Evolutionary conservation across 1,140 invertebrate genomes (phyloP).

Genomic region (Drosophila littoralis): DNA sequence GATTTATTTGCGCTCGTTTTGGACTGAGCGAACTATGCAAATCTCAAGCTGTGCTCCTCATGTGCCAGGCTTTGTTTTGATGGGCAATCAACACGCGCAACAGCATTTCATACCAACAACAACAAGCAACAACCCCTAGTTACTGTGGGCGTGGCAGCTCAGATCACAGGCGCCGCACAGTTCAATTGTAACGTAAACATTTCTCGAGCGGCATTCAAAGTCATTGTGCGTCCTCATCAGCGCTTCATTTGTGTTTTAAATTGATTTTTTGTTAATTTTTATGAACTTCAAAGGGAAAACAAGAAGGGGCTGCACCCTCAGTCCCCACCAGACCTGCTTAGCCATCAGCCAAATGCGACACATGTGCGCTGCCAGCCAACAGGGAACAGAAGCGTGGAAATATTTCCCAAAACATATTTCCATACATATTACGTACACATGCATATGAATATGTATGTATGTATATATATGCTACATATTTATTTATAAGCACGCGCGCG

Average conservation of each 20-base stretch:
- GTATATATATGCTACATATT: slow-evolving; percentile 36
- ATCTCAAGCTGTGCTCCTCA: slow-evolving; percentile 53
- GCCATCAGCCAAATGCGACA: slow-evolving; percentile 21
- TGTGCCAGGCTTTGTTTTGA: slow-evolving; percentile 62
- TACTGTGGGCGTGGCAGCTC: slow-evolving; percentile 54
- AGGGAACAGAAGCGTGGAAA: slow-evolving; percentile 57
- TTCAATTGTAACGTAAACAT: slow-evolving; percentile 68
- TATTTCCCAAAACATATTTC: slow-evolving; percentile 71
- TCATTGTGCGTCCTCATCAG: slow-evolving; percentile 57
- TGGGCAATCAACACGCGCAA: slow-evolving; percentile 75
- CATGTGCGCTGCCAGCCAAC: slow-evolving; percentile 41
- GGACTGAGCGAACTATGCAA: slow-evolving; percentile 51
- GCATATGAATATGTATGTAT: slow-evolving; percentile 8
- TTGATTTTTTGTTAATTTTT: slow-evolving; percentile 80
- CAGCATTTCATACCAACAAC: slow-evolving; percentile 28
- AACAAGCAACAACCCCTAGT: slow-evolving; percentile 13
- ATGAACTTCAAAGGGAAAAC: slow-evolving; percentile 75
- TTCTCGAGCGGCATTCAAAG: slow-evolving; percentile 35
- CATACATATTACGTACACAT: slow-evolving; percentile 29
- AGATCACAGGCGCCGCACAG: slow-evolving; percentile 61
- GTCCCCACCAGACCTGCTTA: neutral
- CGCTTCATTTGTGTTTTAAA: slow-evolving; percentile 74
- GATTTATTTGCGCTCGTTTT: slow-evolving; percentile 29
- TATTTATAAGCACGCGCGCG: slow-evolving; percentile 81
- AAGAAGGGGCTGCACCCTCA: slow-evolving; percentile 53